phyloP scores from a whole-genome alignment of 2,888 invertebrate species.

The Yponomeuta malinellus region DNA sequence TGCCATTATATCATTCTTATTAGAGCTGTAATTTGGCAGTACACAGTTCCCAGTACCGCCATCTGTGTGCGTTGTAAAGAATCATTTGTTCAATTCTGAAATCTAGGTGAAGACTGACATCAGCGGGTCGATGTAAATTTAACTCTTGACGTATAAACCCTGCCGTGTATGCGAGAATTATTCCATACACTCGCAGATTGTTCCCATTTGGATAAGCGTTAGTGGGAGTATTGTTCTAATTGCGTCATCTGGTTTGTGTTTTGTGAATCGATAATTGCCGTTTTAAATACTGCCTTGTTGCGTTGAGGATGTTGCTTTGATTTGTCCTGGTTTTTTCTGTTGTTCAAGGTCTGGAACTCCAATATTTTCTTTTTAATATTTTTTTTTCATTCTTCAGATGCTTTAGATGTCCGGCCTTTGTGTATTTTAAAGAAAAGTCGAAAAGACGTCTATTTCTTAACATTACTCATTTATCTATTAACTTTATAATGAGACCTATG shows the following conservation, averaged over 20 bases:
- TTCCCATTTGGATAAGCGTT: constrained; percentile 32
- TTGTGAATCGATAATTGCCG: not conserved
- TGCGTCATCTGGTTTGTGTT: constrained; percentile 13
- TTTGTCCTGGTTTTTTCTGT: not conserved
- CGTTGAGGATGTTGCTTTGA: not conserved
- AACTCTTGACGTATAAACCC: constrained; percentile 63
- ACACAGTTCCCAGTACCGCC: constrained; percentile 26
- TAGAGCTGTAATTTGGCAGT: constrained; percentile 1
- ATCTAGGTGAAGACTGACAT: constrained; percentile 73
- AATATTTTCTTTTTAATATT: not conserved
- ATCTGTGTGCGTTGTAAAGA: constrained; percentile 56
- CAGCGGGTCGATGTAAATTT: constrained; percentile 67
- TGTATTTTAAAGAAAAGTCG: too few relatives aligned
- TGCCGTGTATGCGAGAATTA: constrained; percentile 32
- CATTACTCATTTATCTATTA: too few relatives aligned
- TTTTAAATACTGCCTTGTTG: not conserved
- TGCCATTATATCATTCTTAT: constrained; percentile 10
- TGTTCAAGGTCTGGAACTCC: not conserved
- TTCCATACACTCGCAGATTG: constrained; percentile 48
- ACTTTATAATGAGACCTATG: too few relatives aligned
- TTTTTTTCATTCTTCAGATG: not conserved
- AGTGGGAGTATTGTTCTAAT: constrained; percentile 7
- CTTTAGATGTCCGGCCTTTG: not conserved
- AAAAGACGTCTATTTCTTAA: too few relatives aligned
- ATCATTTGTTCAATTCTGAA: constrained; percentile 42